phyloP scores from a whole-genome alignment of 2,888 invertebrate genomes.

The Trissolcus japonicus region DNA sequence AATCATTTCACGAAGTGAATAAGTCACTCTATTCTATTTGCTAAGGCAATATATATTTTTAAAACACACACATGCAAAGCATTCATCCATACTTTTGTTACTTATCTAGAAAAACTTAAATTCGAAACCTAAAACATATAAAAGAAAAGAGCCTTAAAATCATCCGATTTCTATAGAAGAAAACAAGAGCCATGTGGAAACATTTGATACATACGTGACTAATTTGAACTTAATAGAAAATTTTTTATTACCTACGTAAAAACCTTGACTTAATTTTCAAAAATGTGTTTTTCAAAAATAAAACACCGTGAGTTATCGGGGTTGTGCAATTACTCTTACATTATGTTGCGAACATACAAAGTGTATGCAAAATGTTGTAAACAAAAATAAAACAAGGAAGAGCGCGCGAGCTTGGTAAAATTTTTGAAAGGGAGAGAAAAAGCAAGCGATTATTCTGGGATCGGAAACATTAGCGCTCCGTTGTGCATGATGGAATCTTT shows the following conservation, averaged over 20 bases:
- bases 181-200: no score
- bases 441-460: slow-evolving; percentile 37
- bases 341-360: slow-evolving; percentile 21
- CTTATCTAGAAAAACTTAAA: no score
- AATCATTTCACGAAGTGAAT: no score
- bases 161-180: no score
- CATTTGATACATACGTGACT: no score
- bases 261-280: background rate
- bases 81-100: no score
- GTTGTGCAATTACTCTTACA: slow-evolving; percentile 34
- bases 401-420: slow-evolving; percentile 7
- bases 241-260: background rate
- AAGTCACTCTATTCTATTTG: no score
- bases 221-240: no score
- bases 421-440: slow-evolving; percentile 23
- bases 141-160: no score
- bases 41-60: no score
- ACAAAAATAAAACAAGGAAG: slow-evolving; percentile 24
- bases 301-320: background rate
- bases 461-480: slow-evolving; percentile 44
- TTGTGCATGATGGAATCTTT: slow-evolving; percentile 51
- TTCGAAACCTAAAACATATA: no score
- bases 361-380: slow-evolving; percentile 25
- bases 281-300: background rate
- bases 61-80: no score